Base-by-base conservation (phyloP, 2,888 invertebrate genomes). In the Drosophila subquinaria region DNA sequence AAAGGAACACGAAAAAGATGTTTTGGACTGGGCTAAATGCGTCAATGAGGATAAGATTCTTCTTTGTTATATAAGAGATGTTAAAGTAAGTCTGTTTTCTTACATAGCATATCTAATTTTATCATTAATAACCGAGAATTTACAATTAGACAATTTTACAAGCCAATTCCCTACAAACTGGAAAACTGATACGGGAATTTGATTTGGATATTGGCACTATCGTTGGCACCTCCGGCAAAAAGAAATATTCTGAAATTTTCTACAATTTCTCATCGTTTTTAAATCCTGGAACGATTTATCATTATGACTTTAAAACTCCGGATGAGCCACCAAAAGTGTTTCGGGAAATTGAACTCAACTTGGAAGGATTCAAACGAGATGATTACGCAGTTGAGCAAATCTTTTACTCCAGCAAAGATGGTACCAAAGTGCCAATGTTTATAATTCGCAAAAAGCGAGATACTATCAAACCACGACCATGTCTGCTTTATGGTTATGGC, bases 391-490 rank as follows among this genome's bases (percentile, higher is more conserved):
- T 97, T 10, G 95, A 96, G 71, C 99, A 99, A 93, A 95, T 98
- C 65, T 99, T 99, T 93, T 99, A 97, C 92, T 92, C 94, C 2
- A 98, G 98, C 93, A 98, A 97, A 93, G 99, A 99, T 93, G 97
- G 97, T 84, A 98, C 97, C 17, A 96, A 96, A 93, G 95, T 99
- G 82, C 99, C 99, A 20, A 99, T 99, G 98, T 99, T 98, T 93
- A 96, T 99, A 75, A 95, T 97, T 64, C 95, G 95, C 73, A 96
- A 95, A 92, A 96, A 96, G 20, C 75, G 70, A 4, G 84, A 86
- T 23, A 47, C 47, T 1, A 63, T 84, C 92, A 95, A 96, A 4
- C 92, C 92, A 8, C 86, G 91, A 2, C 97, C 98, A 0, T 96
- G 97, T 73, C 94, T 98, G 50, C 93, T 99, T 38, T 99, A 99